These are phyloP conservation scores for Brachionus rotundiformis DNA, from an alignment of 1,140 invertebrate species.

Conservation along the genomic window DNA sequence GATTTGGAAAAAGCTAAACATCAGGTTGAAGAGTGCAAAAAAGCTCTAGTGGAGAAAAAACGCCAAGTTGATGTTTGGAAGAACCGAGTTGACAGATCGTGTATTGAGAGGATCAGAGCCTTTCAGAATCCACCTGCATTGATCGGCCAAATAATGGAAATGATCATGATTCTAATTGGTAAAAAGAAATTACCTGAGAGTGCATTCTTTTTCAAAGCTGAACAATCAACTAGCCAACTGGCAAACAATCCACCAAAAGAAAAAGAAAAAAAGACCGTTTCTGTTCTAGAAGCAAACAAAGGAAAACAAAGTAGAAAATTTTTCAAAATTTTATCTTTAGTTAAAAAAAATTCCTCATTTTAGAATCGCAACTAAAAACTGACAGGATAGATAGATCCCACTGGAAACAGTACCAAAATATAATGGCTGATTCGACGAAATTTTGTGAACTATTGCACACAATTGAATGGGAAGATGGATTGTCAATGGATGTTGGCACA, in stretches of 20 bases:
- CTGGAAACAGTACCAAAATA: constrained; percentile 61
- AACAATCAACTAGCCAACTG: background rate
- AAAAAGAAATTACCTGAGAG: constrained; percentile 38
- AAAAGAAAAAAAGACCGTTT: constrained; percentile 40
- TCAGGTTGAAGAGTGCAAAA: constrained; percentile 58
- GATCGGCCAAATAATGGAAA: constrained; percentile 62
- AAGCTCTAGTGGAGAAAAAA: constrained; percentile 57
- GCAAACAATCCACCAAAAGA: constrained; percentile 9
- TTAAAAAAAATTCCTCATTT: background rate
- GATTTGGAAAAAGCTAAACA: constrained; percentile 57
- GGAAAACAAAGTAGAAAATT: background rate
- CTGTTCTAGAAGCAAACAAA: background rate
- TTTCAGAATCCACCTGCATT: constrained; percentile 62
- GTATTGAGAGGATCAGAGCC: constrained; percentile 60
- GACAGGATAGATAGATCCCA: constrained; percentile 52
- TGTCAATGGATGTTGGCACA: constrained; percentile 58
- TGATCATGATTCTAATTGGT: constrained; percentile 56
- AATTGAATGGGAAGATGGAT: constrained; percentile 63
- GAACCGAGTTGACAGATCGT: constrained; percentile 60
- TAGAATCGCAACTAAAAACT: constrained; percentile 45
- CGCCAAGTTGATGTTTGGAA: constrained; percentile 62
- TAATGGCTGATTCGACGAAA: constrained; percentile 61
- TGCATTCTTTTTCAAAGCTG: constrained; percentile 22
- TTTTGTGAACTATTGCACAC: constrained; percentile 64
- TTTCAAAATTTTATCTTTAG: background rate